A percentile compares a stretch with the other conserved stretches of the same genome.
phyloP scores from a whole-genome alignment of 2,888 invertebrate genomes.

The Achlya flavicornis region DNA sequence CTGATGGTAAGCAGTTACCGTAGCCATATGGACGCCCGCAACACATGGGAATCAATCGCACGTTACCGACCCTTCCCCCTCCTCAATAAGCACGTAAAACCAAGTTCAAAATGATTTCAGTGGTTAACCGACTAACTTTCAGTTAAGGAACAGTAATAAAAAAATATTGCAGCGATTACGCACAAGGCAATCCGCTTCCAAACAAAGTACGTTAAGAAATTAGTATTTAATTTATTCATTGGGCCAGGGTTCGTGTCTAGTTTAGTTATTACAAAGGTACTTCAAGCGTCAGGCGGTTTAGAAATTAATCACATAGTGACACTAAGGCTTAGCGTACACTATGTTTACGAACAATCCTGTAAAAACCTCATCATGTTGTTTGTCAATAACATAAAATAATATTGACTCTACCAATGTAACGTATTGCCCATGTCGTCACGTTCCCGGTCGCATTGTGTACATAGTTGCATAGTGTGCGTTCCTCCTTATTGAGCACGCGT shows the following conservation, averaged over 20 bases:
- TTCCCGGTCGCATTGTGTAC: neutral
- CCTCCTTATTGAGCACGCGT: constrained; percentile 22
- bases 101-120: neutral
- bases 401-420: constrained; percentile 24
- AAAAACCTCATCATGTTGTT: neutral
- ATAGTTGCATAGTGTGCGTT: constrained; percentile 27
- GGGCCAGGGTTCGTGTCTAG: constrained; percentile 68
- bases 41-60: too few species aligned
- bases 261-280: constrained; percentile 65
- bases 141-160: constrained; percentile 4
- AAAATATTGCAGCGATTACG: constrained; percentile 66
- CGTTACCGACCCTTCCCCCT: too few species aligned
- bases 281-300: constrained; percentile 57
- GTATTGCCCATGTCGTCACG: constrained; percentile 23
- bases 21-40: too few species aligned
- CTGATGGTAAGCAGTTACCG: too few species aligned
- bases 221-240: constrained; percentile 81
- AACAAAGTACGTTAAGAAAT: constrained; percentile 80
- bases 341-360: neutral
- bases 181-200: constrained; percentile 72
- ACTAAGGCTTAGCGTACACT: constrained; percentile 34
- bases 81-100: neutral
- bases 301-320: constrained; percentile 60
- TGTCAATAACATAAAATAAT: constrained; percentile 30
- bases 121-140: neutral